Evolutionary conservation across 2,113 vertebrate species (phyloP).

Genomic region (Australoheros scitulus): DNA sequence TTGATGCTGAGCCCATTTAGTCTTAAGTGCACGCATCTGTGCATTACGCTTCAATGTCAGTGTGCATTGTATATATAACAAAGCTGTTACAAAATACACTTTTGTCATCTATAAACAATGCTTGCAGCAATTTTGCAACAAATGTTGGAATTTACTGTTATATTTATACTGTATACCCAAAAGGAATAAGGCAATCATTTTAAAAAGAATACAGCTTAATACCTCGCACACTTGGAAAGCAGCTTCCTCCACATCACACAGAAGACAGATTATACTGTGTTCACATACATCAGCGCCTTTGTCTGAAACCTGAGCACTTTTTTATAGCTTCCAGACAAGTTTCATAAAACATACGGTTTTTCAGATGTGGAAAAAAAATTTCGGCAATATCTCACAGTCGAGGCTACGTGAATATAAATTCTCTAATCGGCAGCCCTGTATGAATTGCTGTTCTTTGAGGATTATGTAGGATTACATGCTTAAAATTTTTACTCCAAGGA

Average conservation of each 20-base stretch:
- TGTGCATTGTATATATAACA: neutral
- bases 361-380: neutral
- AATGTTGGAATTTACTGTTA: neutral
- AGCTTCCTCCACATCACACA: neutral
- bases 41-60: neutral
- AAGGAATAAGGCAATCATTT: neutral
- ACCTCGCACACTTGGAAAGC: neutral
- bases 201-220: neutral
- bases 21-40: neutral
- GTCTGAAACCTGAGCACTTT: conserved; percentile 18
- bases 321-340: conserved; percentile 5
- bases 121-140: neutral
- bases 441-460: conserved; percentile 1
- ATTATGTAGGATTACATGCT: neutral
- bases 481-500: neutral
- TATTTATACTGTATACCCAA: neutral
- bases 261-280: conserved; percentile 10
- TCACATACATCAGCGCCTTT: neutral
- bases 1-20: conserved; percentile 4
- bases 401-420: neutral
- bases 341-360: conserved; percentile 17
- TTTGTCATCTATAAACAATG: neutral
- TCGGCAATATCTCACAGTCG: neutral
- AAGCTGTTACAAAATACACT: neutral
- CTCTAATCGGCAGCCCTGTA: neutral